These are phyloP conservation scores for Zoroaster sp. DNA, from an alignment of 53 echinoderm and acorn worm genomes.

Conservation along the genomic window DNA sequence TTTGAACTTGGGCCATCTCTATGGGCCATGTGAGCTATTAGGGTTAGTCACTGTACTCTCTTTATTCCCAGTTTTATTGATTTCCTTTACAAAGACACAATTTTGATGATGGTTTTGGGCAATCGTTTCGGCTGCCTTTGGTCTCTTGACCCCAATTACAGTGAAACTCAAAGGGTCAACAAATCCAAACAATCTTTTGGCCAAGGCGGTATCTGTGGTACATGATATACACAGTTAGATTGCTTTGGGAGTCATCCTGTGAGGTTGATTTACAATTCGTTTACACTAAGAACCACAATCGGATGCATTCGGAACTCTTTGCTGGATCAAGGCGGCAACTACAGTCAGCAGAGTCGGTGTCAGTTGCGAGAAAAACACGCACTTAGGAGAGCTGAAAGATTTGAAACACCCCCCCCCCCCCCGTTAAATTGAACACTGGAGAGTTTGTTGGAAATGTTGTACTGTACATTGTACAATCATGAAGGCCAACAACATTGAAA, in stretches of 20 bases:
- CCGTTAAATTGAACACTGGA: not conserved
- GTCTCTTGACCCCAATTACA: conserved; percentile 2
- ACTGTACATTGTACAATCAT: not conserved
- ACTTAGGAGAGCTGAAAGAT: conserved; percentile 11
- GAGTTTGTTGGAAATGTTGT: not conserved
- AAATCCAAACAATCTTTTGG: conserved; percentile 6
- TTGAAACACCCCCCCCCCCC: not conserved
- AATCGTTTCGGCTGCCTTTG: too few relatives aligned
- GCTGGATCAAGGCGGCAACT: not conserved
- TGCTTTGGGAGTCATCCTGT: not conserved
- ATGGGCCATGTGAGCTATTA: too few relatives aligned
- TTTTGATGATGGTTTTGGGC: too few relatives aligned
- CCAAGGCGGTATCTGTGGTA: conserved; percentile 18
- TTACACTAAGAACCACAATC: conserved; percentile 1
- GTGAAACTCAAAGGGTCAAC: not conserved
- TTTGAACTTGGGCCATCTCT: too few relatives aligned
- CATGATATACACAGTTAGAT: conserved; percentile 21
- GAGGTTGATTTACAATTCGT: not conserved
- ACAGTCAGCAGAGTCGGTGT: not conserved
- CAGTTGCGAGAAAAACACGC: conserved; percentile 19
- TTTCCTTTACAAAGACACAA: too few relatives aligned
- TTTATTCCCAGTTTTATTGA: too few relatives aligned
- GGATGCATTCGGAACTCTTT: not conserved
- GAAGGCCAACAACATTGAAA: not conserved
- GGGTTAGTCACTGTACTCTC: too few relatives aligned